Evolutionary conservation across 2,113 vertebrate genomes (phyloP).

Genomic region (Barnardius zonarius): DNA sequence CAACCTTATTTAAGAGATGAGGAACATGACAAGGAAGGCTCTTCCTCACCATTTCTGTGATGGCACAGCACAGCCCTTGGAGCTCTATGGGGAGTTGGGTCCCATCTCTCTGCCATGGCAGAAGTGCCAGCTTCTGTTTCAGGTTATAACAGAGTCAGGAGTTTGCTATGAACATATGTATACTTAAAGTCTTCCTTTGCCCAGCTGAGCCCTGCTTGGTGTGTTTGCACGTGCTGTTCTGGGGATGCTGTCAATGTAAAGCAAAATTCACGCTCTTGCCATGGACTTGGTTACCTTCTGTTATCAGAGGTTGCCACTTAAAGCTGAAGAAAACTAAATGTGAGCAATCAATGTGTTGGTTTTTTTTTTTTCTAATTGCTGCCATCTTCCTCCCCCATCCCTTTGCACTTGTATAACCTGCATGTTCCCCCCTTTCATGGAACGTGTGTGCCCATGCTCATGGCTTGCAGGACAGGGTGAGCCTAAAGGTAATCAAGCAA

Average conservation of each 20-base stretch:
- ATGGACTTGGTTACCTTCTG: background rate
- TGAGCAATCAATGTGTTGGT: background rate
- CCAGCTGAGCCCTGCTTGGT: background rate
- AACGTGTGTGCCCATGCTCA: accelerated
- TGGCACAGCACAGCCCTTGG: background rate
- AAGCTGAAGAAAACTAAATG: background rate
- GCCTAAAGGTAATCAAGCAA: background rate
- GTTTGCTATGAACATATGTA: accelerated
- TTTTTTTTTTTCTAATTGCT: background rate
- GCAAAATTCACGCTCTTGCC: background rate
- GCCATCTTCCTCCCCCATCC: background rate
- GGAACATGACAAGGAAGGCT: background rate
- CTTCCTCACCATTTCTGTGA: background rate
- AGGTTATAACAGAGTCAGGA: background rate
- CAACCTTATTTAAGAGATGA: background rate
- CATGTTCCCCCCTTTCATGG: accelerated
- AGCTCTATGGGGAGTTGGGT: accelerated
- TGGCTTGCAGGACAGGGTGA: accelerated
- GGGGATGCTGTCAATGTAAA: background rate
- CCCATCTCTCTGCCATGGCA: background rate
- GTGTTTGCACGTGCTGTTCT: background rate
- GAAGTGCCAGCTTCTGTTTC: background rate
- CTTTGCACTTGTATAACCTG: background rate
- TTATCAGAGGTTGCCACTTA: background rate
- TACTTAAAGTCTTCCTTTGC: background rate